phyloP scores from a whole-genome alignment of 1,140 invertebrate genomes.

The Diprion similis region DNA sequence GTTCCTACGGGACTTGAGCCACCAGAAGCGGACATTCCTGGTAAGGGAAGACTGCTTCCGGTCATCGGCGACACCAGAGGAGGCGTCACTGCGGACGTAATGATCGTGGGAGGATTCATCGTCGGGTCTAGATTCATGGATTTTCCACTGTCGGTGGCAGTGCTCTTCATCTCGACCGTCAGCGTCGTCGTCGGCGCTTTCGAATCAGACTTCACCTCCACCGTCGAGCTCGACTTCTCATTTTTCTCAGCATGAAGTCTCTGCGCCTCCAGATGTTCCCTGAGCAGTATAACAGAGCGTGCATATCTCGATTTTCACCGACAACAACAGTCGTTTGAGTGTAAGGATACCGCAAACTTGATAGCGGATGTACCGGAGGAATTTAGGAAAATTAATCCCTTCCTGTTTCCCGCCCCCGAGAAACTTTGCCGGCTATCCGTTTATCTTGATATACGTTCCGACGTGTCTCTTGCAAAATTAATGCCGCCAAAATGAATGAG shows the following conservation, averaged over 20 bases:
- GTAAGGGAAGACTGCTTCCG: constrained; percentile 50
- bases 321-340: no score
- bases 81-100: constrained; percentile 81
- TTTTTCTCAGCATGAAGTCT: constrained; percentile 38
- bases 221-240: constrained; percentile 48
- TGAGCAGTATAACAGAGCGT: constrained; percentile 24
- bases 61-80: constrained; percentile 76
- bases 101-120: constrained; percentile 79
- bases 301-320: no score
- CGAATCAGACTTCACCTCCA: constrained; percentile 42
- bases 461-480: no score
- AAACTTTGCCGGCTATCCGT: no score
- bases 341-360: neutral
- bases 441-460: no score
- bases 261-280: constrained; percentile 53
- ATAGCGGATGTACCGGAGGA: neutral
- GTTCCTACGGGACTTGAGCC: constrained; percentile 56
- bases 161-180: neutral
- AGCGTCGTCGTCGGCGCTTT: constrained; percentile 18
- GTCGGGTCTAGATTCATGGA: constrained; percentile 53
- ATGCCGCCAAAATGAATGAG: no score
- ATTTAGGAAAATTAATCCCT: neutral
- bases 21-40: constrained; percentile 55
- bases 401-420: no score
- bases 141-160: constrained; percentile 32